These are phyloP conservation scores for Neoscelio sp. DNA, from an alignment of 2,888 invertebrate genomes.

Conservation along the genomic window DNA sequence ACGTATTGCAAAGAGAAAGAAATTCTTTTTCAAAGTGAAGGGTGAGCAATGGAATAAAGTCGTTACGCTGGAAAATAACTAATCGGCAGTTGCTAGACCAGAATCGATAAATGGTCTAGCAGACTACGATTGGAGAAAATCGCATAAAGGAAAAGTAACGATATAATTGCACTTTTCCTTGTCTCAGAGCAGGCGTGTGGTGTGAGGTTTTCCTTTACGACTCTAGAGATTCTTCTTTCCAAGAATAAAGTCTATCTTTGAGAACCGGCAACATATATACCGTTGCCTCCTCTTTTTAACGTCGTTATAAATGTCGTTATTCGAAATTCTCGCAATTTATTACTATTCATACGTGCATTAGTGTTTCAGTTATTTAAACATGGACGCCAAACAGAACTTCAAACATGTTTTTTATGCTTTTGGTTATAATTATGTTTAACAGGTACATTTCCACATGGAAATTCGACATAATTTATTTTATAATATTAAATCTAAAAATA, in stretches of 20 bases:
- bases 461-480: too few species aligned
- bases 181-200: slow-evolving; percentile 29
- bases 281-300: background rate
- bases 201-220: slow-evolving; percentile 27
- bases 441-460: too few species aligned
- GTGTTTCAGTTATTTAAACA: background rate
- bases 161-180: slow-evolving; percentile 67
- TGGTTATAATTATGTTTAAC: too few species aligned
- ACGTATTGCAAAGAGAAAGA: slow-evolving; percentile 21
- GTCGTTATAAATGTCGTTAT: slow-evolving; percentile 22
- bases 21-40: slow-evolving; percentile 35
- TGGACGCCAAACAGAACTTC: too few species aligned
- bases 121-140: slow-evolving; percentile 60
- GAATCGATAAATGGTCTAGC: slow-evolving; percentile 65
- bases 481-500: too few species aligned
- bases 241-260: slow-evolving; percentile 27
- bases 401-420: too few species aligned
- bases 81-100: slow-evolving; percentile 64
- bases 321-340: slow-evolving; percentile 5
- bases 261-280: background rate
- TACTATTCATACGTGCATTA: background rate
- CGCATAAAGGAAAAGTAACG: slow-evolving; percentile 66
- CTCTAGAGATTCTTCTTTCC: slow-evolving; percentile 27
- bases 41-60: slow-evolving; percentile 66
- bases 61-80: slow-evolving; percentile 63